Base-by-base conservation (phyloP, 2,797 vertebrate species). In the Crenichthys baileyi region DNA sequence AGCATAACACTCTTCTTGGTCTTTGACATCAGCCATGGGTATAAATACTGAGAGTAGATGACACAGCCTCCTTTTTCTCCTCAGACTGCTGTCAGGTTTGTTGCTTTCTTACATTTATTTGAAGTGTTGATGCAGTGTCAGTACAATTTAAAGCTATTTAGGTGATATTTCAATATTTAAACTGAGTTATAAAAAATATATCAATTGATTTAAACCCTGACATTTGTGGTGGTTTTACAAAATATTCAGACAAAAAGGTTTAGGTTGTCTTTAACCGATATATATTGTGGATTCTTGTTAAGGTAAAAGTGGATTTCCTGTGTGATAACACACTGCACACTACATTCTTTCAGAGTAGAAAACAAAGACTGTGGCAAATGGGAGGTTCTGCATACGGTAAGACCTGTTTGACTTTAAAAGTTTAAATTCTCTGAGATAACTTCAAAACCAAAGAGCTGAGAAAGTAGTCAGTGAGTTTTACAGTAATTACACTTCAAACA, bases 271-370 rank as follows among this genome's bases (percentile, higher is more conserved):
- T 68, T 41, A 24, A 2, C 5, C 24, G 22, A n/a, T 4, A 24
- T 6, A 2, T 41, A 68, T 3, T 41, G 39, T 68, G 20, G 65
- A 68, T 41, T 68, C 65, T 68, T 68, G 20, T 44, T 24, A 24
- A 68, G 65, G 65, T 44, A 82, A 88, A 88, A 83, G 0, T 72
- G 74, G 82, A 84, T 92, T 91, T 93, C 92, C 92, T 93, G 89
- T 91, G 83, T 78, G 89, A 87, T 77, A 86, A 86, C 76, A 51
- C 90, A 82, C 80, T 79, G 73, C 83, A 44, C 41, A 9, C 61
- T 65, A 50, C 85, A 51, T 68, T 55, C 31, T 86, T 81, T 87
- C 65, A 84, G 58, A 76, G 75, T 48, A 86, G 79, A 85, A 89
- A 80, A 39, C 61, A 79, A 85, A 87, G 86, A 84, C 77, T 61